Percentiles rank a stretch among this genome's conserved stretches.
Conservation (phyloP, 2,888 invertebrate species). For the Osmoderma eremita region DNA sequence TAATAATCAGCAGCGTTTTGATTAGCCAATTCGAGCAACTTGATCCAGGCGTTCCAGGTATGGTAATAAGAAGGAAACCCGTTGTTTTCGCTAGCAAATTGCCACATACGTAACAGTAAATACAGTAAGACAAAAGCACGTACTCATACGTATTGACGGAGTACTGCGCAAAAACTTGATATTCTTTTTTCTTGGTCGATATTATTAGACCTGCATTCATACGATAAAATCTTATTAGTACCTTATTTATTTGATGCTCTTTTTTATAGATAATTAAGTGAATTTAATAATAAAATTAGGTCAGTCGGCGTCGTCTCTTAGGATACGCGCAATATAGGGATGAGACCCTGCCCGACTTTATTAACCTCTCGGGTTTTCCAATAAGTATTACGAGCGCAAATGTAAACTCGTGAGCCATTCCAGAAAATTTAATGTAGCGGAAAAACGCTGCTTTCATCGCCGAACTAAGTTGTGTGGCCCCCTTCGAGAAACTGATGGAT, state of each 20-base stretch:
- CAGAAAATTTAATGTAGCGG: conserved; percentile 24
- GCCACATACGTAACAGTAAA: no score
- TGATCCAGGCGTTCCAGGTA: no score
- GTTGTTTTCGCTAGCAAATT: no score
- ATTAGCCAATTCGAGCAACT: no score
- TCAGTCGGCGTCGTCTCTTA: not conserved
- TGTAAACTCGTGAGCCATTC: conserved; percentile 25
- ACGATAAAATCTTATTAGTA: conserved; percentile 17
- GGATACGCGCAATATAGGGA: not conserved
- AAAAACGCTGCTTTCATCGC: conserved; percentile 25
- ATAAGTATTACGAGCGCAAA: conserved; percentile 25
- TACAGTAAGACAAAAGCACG: no score
- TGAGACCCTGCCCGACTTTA: conserved; percentile 13
- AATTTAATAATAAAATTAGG: conserved; percentile 28
- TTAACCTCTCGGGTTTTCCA: conserved; percentile 25
- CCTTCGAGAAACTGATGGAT: not conserved
- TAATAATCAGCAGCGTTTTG: no score
- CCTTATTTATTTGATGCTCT: not conserved
- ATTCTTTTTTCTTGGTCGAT: not conserved
- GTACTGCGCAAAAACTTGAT: no score
- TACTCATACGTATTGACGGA: no score
- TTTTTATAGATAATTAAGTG: conserved; percentile 20
- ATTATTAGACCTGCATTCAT: not conserved
- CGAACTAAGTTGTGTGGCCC: conserved; percentile 4
- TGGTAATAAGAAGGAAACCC: no score